Conservation (phyloP, 2,797 vertebrate species). For the Geotria australis region DNA sequence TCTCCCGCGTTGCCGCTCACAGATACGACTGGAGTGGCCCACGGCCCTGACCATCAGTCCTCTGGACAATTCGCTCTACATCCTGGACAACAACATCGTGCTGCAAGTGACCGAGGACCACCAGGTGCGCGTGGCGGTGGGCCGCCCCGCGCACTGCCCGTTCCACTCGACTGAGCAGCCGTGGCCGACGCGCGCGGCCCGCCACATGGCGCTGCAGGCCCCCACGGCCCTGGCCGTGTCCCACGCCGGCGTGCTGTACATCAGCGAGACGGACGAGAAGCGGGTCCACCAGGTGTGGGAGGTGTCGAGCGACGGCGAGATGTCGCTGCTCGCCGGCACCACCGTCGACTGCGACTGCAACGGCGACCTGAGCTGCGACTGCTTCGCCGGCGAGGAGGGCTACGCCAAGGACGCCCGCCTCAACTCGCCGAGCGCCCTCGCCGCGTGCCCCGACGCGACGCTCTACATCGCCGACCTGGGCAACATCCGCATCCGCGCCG, state of each 20-base stretch:
- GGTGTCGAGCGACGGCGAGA: conserved; percentile 73
- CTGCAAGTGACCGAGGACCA: conserved; percentile 93
- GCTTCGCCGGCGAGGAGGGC: conserved; percentile 78
- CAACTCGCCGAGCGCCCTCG: conserved; percentile 52
- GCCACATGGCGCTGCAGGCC: conserved; percentile 73
- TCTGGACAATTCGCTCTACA: conserved; percentile 83
- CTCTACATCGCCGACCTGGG: conserved; percentile 73
- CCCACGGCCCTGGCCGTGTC: conserved; percentile 64
- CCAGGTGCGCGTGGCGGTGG: conserved; percentile 74
- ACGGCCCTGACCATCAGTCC: conserved; percentile 78
- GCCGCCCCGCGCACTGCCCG: conserved; percentile 91
- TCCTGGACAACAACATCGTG: conserved; percentile 86
- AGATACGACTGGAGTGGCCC: conserved; percentile 93
- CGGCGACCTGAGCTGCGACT: conserved; percentile 81
- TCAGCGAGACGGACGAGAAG: conserved; percentile 79
- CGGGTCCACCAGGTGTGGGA: conserved; percentile 81
- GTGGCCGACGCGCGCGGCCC: conserved; percentile 64
- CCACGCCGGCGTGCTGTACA: conserved; percentile 62
- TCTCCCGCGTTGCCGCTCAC: too few species aligned
- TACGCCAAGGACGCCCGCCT: conserved; percentile 89
- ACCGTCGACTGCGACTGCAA: conserved; percentile 89
- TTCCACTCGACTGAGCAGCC: conserved; percentile 89
- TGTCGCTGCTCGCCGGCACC: conserved; percentile 66
- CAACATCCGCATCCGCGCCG: conserved; percentile 71
- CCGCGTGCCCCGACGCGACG: conserved; percentile 64